Conservation (phyloP, 2,113 vertebrate genomes). For the Phrynosoma platyrhinos region DNA sequence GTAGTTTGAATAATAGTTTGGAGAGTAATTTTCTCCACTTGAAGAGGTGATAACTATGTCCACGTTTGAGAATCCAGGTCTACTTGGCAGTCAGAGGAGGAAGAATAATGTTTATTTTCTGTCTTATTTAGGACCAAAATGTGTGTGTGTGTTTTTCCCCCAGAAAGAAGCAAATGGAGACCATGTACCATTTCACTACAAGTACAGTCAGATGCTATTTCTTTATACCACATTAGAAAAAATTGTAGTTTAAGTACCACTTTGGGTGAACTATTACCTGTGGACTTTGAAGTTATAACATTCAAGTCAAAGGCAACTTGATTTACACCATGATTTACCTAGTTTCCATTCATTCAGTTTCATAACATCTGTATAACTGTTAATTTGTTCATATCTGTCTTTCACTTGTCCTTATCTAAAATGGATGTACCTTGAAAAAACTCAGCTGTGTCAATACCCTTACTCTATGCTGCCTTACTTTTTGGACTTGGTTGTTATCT, state of each 20-base stretch:
- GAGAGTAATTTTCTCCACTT: neutral
- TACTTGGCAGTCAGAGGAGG: neutral
- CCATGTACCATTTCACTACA: neutral
- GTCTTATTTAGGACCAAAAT: neutral
- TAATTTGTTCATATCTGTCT: neutral
- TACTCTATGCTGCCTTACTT: neutral
- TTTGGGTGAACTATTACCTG: neutral
- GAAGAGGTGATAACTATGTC: neutral
- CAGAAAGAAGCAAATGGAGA: neutral
- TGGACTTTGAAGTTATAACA: neutral
- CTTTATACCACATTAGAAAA: neutral
- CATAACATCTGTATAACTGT: neutral
- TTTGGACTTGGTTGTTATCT: neutral
- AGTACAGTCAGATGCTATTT: neutral
- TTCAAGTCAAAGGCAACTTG: no score
- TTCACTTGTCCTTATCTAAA: neutral
- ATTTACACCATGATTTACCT: no score
- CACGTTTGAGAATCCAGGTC: neutral
- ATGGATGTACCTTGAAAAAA: neutral
- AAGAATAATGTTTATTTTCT: neutral
- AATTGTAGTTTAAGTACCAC: neutral
- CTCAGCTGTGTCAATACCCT: neutral
- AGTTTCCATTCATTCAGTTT: neutral
- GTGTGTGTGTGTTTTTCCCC: neutral
- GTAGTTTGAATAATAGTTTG: neutral